A percentile compares a stretch with the other conserved stretches of the same genome.
phyloP scores from a whole-genome alignment of 2,113 vertebrate species.

The Alethe castanea region DNA sequence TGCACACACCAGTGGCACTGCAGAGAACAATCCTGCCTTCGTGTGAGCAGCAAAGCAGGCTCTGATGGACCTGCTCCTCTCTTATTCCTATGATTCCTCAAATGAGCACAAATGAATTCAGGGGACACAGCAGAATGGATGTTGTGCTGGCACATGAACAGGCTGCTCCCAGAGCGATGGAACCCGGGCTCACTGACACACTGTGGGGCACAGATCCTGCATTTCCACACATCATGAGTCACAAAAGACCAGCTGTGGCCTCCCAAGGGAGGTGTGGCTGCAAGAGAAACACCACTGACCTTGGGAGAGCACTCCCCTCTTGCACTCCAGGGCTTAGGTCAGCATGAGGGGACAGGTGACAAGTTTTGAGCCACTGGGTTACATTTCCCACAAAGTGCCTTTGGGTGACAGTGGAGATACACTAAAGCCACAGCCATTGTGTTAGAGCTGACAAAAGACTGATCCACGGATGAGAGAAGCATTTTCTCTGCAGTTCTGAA shows the following conservation, averaged over 20 bases:
- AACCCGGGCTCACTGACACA: not conserved
- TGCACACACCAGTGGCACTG: not conserved
- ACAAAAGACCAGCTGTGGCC: not conserved
- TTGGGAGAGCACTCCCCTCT: not conserved
- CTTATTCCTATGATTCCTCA: not conserved
- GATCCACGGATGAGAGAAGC: not conserved
- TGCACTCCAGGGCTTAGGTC: not conserved
- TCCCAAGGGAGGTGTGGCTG: not conserved
- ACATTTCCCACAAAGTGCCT: not conserved
- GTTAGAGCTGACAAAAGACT: not conserved
- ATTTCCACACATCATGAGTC: not conserved
- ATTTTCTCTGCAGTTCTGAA: not conserved
- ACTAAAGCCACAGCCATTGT: not conserved
- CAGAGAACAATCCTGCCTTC: not conserved
- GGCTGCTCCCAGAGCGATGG: not conserved
- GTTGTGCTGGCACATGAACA: not conserved
- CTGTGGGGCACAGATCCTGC: not conserved
- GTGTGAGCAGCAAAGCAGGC: not conserved
- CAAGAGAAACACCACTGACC: not conserved
- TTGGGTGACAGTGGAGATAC: not conserved
- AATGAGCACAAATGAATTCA: not conserved
- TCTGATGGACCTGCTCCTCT: not conserved
- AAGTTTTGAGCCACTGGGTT: not conserved
- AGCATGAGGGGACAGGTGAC: not conserved
- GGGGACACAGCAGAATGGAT: fast-evolving